Evolutionary conservation across 2,113 vertebrate genomes (phyloP).

Genomic region (Boleophthalmus pectinirostris): DNA sequence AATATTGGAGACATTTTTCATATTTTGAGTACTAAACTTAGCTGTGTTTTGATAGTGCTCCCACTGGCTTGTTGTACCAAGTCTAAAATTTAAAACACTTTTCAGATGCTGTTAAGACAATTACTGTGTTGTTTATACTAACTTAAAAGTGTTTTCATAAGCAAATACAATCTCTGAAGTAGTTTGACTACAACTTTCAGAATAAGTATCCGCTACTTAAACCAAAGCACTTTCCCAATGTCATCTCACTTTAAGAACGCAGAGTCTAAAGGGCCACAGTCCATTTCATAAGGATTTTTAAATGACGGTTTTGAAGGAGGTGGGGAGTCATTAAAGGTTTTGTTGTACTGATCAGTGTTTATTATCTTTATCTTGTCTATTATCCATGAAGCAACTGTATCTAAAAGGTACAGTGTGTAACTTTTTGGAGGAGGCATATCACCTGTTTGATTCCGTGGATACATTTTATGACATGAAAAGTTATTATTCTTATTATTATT

Average conservation of each 20-base stretch:
- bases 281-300: not conserved
- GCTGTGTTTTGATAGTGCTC: not conserved
- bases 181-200: not conserved
- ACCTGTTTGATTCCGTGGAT: too few species aligned
- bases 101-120: not conserved
- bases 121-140: not conserved
- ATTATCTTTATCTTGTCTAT: too few species aligned
- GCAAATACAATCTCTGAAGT: not conserved
- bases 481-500: too few species aligned
- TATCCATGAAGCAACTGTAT: too few species aligned
- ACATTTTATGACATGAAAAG: too few species aligned
- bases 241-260: not conserved
- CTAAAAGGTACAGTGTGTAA: too few species aligned
- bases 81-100: not conserved
- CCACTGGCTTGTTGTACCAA: not conserved
- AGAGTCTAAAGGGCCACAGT: too few species aligned
- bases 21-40: not conserved
- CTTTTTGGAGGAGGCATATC: too few species aligned
- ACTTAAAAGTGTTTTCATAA: not conserved
- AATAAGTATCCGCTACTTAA: not conserved
- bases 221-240: not conserved
- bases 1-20: not conserved
- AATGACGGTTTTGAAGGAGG: not conserved
- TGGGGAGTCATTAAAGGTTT: not conserved
- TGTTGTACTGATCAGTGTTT: not conserved